These are phyloP conservation scores for Leptogaster cylindrica DNA, from an alignment of 2,888 invertebrate genomes.

Conservation along the genomic window DNA sequence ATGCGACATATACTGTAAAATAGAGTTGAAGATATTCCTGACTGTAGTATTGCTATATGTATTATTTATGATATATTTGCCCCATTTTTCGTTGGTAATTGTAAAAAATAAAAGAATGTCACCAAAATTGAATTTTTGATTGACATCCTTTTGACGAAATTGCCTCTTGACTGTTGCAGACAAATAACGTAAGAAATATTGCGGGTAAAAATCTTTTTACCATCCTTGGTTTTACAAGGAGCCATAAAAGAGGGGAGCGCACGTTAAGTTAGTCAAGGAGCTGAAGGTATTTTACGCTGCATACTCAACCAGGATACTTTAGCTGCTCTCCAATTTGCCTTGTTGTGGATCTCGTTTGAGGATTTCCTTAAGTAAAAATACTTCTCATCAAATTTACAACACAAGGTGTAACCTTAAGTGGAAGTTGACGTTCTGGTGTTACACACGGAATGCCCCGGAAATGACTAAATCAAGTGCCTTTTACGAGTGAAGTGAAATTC, in stretches of 20 bases:
- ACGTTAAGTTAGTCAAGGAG: neutral
- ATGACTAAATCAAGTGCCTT: conserved; percentile 6
- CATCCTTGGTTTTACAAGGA: neutral
- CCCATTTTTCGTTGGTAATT: too few relatives aligned
- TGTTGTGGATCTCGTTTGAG: conserved; percentile 2
- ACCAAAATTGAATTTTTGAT: neutral
- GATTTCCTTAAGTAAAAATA: conserved; percentile 2
- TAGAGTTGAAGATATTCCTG: too few relatives aligned
- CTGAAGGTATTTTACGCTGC: neutral
- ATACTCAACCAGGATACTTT: too few relatives aligned
- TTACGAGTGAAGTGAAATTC: neutral
- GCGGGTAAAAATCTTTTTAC: neutral
- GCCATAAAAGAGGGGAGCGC: neutral
- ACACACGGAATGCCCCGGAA: neutral
- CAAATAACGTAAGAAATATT: neutral
- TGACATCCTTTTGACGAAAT: conserved; percentile 6
- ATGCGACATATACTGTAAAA: too few relatives aligned
- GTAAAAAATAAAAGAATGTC: too few relatives aligned
- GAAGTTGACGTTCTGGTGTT: neutral
- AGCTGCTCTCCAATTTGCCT: neutral
- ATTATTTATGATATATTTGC: too few relatives aligned
- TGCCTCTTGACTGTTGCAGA: neutral
- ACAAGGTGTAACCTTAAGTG: conserved; percentile 4
- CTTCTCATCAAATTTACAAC: neutral
- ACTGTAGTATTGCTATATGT: too few relatives aligned